Evolutionary conservation across 2,888 invertebrate species (phyloP), one percentile per base, ranked within the genome.

Genomic region (Cryptosula pallasiana): DNA sequence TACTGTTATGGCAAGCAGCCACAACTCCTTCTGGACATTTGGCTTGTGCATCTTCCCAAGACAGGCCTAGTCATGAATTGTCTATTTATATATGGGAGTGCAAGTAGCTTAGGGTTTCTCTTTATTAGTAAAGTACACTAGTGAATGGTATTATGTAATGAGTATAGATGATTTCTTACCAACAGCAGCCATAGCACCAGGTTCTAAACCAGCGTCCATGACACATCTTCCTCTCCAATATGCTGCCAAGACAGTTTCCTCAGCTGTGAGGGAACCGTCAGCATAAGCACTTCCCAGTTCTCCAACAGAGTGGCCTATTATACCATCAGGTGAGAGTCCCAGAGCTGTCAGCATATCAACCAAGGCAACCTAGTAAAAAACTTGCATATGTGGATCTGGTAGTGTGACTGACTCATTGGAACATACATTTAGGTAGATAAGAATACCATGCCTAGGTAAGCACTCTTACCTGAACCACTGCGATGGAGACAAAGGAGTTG

Each of bases 261-360:
- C 95, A 1, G 92, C 91, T 9, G 94, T 95, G 80, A 99, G 90
- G 70, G 94, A 92, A 20, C 94, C 95, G 87, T 98, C 97, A 35
- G 95, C 96, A 86, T 97, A 97, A 23, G 95, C 96, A 85, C 97
- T 97, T 0, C 94, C 94, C 3, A 97, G 87, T 87, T n/a, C n/a
- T n/a, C n/a, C n/a, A n/a, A n/a, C n/a, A n/a, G n/a, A n/a, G n/a
- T n/a, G n/a, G n/a, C n/a, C 98, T 71, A 98, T 88, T 81, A 99
- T 94, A 72, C 96, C 96, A 84, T 97, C 95, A 1, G 97, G 95
- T 72, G 88, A 87, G 69, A 98, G 88, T 75, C 92, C 93, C 73
- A 88, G 75, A 34, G 92, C 82, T 27, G 88, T 87, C 73, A 99
- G 87, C 72, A 94, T 86, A 85, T 98, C 97, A 0, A 95, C 93